Conservation (phyloP, 1,140 invertebrate genomes). For the Parasteatoda tepidariorum region DNA sequence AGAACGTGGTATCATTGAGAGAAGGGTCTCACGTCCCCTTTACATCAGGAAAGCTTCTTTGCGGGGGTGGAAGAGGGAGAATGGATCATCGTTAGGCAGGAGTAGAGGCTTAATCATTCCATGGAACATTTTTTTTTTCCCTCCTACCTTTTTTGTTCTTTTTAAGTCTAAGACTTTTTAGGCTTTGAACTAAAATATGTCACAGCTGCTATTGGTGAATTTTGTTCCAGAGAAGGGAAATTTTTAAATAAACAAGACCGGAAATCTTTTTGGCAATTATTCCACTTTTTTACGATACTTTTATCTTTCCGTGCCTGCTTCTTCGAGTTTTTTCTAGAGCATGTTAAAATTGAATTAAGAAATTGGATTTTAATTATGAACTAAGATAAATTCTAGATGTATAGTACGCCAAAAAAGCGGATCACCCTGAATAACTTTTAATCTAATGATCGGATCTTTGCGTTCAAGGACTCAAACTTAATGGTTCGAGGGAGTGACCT, state of each 20-base stretch:
- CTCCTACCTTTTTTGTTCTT: background rate
- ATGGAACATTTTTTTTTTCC: background rate
- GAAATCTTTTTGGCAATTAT: background rate
- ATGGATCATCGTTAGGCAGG: background rate
- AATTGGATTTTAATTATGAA: no score
- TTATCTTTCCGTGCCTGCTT: no score
- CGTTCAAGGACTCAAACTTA: no score
- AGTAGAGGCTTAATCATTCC: background rate
- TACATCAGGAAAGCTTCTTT: background rate
- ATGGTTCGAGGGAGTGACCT: no score
- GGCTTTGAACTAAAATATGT: background rate
- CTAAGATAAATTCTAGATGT: no score
- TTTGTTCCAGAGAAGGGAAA: background rate
- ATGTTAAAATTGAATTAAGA: no score
- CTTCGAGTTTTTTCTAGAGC: no score
- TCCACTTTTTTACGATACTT: background rate
- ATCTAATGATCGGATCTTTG: no score
- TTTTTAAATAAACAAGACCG: background rate
- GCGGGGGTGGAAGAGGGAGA: background rate
- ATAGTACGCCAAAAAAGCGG: no score
- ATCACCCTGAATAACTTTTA: no score
- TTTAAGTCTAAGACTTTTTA: background rate
- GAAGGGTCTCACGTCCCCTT: background rate
- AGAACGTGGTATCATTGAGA: background rate
- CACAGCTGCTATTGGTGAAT: background rate